Percentiles rank a stretch among this genome's conserved stretches.
Evolutionary conservation across 2,888 invertebrate species (phyloP).

Genomic region (Coelinius sp.): DNA sequence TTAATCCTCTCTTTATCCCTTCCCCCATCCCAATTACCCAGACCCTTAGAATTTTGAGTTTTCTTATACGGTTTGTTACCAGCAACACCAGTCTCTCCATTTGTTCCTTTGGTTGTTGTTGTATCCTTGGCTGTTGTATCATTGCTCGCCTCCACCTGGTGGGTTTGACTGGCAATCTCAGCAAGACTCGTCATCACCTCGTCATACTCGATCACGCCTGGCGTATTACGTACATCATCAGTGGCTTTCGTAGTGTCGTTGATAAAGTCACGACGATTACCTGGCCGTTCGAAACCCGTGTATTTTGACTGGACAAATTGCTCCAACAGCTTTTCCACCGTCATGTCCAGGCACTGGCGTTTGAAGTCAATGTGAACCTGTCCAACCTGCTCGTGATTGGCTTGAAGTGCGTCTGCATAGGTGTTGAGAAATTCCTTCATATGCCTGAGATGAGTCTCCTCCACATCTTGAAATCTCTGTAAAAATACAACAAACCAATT

Average conservation of each 20-base stretch:
- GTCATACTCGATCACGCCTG: conserved; percentile 68
- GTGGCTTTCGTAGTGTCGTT: conserved; percentile 6
- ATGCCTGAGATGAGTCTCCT: conserved; percentile 91
- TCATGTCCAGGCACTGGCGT: conserved; percentile 90
- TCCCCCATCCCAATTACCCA: conserved; percentile 63
- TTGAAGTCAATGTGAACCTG: conserved; percentile 94
- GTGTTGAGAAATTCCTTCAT: conserved; percentile 96
- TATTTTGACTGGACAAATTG: conserved; percentile 94
- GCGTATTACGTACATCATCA: conserved; percentile 36
- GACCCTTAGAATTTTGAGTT: conserved; percentile 65
- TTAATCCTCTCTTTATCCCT: conserved; percentile 57
- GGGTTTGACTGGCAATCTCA: conserved; percentile 61
- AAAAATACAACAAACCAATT: conserved; percentile 47
- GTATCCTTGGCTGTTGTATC: conserved; percentile 56
- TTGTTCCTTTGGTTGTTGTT: conserved; percentile 62
- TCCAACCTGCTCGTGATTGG: conserved; percentile 91
- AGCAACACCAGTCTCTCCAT: conserved; percentile 69
- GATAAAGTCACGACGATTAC: conserved; percentile 70
- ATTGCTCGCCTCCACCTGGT: conserved; percentile 53
- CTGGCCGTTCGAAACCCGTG: conserved; percentile 94
- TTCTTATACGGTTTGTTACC: conserved; percentile 69
- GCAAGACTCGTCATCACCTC: conserved; percentile 65
- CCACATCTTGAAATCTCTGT: conserved; percentile 93
- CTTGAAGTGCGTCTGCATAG: conserved; percentile 89
- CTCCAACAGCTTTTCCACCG: conserved; percentile 92